Percentiles rank a stretch among this genome's conserved stretches.
Conservation (phyloP, 2,888 invertebrate species). For the Synanthedon formicaeformis region DNA sequence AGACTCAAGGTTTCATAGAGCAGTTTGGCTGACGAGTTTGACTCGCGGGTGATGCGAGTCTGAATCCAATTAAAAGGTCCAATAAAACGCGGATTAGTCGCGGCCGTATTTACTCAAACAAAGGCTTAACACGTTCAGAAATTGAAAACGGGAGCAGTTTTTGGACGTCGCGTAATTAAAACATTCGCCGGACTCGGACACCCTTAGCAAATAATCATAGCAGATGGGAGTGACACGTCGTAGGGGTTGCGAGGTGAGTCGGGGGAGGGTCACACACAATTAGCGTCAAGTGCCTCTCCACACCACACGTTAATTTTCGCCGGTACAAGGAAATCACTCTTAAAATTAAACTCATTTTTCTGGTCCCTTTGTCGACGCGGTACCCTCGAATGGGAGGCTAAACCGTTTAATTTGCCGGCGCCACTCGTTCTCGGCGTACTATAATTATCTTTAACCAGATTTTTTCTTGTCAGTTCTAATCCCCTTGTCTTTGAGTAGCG, state of each 20-base stretch:
- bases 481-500: constrained; percentile 11
- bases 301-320: constrained; percentile 42
- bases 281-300: constrained; percentile 42
- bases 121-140: constrained; percentile 16
- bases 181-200: constrained; percentile 16
- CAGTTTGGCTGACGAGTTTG: too few relatives aligned
- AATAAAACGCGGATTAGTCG: constrained; percentile 27
- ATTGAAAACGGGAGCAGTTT: constrained; percentile 33
- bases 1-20: too few relatives aligned
- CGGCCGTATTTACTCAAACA: constrained; percentile 31
- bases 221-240: constrained; percentile 24
- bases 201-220: constrained; percentile 21
- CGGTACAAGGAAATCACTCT: constrained; percentile 43
- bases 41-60: background rate
- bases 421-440: constrained; percentile 23
- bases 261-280: constrained; percentile 44
- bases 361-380: constrained; percentile 18
- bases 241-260: constrained; percentile 1
- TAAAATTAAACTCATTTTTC: constrained; percentile 48
- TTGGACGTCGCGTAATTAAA: constrained; percentile 31
- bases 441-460: constrained; percentile 32
- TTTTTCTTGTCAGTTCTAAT: constrained; percentile 18
- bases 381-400: constrained; percentile 17
- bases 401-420: constrained; percentile 33
- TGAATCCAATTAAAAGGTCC: constrained; percentile 2